A percentile compares a stretch with the other conserved stretches of the same genome.
These are phyloP conservation scores for Coelinius sp. DNA, from an alignment of 2,888 invertebrate genomes.

Conservation along the genomic window DNA sequence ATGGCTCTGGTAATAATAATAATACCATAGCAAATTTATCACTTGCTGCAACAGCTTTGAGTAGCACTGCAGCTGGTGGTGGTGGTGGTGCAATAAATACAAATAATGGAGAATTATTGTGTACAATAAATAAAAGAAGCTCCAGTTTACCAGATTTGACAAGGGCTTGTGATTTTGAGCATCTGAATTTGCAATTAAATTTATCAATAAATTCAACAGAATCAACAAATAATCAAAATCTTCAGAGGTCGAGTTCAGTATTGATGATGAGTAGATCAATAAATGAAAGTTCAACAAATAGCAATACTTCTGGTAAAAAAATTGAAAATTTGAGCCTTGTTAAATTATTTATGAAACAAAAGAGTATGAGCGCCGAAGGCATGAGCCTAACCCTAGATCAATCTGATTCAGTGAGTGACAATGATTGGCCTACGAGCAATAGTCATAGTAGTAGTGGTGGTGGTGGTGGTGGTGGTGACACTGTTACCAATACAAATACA, in stretches of 20 bases:
- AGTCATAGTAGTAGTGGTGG: slow-evolving; percentile 76
- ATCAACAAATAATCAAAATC: slow-evolving; percentile 63
- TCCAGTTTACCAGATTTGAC: slow-evolving; percentile 84
- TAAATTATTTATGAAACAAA: slow-evolving; percentile 91
- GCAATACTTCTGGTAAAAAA: slow-evolving; percentile 64
- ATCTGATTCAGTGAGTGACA: slow-evolving; percentile 78
- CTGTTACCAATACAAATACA: slow-evolving; percentile 69
- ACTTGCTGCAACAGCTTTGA: slow-evolving; percentile 47
- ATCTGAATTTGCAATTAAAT: slow-evolving; percentile 71
- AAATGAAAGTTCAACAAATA: slow-evolving; percentile 63
- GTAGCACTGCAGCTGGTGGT: not conserved
- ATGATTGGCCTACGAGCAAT: slow-evolving; percentile 80
- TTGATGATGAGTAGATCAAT: slow-evolving; percentile 65
- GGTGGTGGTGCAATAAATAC: not conserved
- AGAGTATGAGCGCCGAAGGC: slow-evolving; percentile 85
- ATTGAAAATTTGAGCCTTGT: slow-evolving; percentile 86
- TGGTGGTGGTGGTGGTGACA: slow-evolving; percentile 75
- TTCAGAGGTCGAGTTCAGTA: slow-evolving; percentile 62
- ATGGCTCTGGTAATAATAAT: slow-evolving; percentile 85
- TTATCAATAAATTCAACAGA: slow-evolving; percentile 74
- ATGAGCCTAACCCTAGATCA: slow-evolving; percentile 82
- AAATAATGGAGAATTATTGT: slow-evolving; percentile 30
- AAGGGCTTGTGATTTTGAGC: slow-evolving; percentile 56
- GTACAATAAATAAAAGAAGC: slow-evolving; percentile 75
- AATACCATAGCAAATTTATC: slow-evolving; percentile 72